phyloP scores from a whole-genome alignment of 2,113 vertebrate species.

The Leptocoma aspasia region DNA sequence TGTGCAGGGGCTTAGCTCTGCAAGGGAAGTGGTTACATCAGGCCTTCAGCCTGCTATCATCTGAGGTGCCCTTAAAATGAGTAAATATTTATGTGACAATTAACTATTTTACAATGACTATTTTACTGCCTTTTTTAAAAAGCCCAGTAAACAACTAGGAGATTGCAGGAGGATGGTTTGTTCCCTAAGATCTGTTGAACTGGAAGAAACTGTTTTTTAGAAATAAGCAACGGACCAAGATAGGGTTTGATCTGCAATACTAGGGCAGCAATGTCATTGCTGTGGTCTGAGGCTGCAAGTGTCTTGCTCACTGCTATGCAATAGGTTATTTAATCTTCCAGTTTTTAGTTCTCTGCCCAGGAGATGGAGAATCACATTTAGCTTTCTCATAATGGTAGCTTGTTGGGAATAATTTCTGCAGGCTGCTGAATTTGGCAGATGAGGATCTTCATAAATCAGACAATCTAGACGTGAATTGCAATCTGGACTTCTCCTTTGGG shows the following conservation, averaged over 20 bases:
- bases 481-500: neutral
- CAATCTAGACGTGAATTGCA: neutral
- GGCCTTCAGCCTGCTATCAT: neutral
- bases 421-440: conserved; percentile 1
- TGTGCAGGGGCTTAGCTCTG: neutral
- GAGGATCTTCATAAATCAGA: conserved; percentile 16
- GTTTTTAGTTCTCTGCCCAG: neutral
- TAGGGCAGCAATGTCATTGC: neutral
- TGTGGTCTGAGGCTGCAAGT: neutral
- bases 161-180: neutral
- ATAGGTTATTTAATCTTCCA: neutral
- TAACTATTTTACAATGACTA: neutral
- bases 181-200: neutral
- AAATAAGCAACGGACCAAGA: neutral
- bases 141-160: neutral
- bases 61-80: neutral
- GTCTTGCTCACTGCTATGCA: neutral
- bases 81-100: neutral
- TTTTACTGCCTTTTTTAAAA: neutral
- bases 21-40: neutral
- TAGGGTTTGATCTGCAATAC: neutral
- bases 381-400: neutral
- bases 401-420: neutral
- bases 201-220: neutral
- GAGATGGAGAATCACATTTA: neutral